A percentile compares a stretch with the other conserved stretches of the same genome.
Conservation (phyloP, 2,888 invertebrate genomes). For the Microctonus aethiopoides region DNA sequence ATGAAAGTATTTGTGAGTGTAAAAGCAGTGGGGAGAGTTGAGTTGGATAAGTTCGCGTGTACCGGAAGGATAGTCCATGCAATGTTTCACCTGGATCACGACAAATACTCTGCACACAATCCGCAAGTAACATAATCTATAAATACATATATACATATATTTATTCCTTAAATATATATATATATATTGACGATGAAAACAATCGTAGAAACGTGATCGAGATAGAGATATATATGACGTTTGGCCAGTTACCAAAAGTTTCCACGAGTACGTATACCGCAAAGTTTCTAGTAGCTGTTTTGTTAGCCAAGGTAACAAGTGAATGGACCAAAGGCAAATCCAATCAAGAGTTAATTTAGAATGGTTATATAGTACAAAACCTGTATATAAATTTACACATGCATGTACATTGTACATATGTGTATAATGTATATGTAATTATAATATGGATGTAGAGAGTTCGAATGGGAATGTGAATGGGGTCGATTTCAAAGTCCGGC, state of each 20-base stretch:
- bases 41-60: slow-evolving; percentile 16
- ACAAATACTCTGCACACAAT: slow-evolving; percentile 13
- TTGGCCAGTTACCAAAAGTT: slow-evolving; percentile 23
- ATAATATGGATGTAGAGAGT: too few relatives aligned
- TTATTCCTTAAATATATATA: not conserved
- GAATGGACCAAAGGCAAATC: slow-evolving; percentile 17
- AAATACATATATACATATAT: not conserved
- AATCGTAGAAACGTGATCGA: slow-evolving; percentile 15
- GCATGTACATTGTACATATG: not conserved
- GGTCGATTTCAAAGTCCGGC: not conserved
- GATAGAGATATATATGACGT: slow-evolving; percentile 11
- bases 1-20: not conserved
- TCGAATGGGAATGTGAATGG: not conserved
- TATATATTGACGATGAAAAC: slow-evolving; percentile 7
- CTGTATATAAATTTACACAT: not conserved
- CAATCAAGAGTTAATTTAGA: slow-evolving; percentile 20
- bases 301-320: slow-evolving; percentile 3
- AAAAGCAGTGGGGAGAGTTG: too few relatives aligned
- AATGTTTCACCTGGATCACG: slow-evolving; percentile 18
- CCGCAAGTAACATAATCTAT: slow-evolving; percentile 3
- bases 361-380: not conserved
- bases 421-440: not conserved
- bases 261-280: not conserved
- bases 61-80: slow-evolving; percentile 19
- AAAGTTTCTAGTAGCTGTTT: not conserved